These are phyloP conservation scores for Cylloceria caligata DNA, from an alignment of 2,888 invertebrate species.

Conservation along the genomic window DNA sequence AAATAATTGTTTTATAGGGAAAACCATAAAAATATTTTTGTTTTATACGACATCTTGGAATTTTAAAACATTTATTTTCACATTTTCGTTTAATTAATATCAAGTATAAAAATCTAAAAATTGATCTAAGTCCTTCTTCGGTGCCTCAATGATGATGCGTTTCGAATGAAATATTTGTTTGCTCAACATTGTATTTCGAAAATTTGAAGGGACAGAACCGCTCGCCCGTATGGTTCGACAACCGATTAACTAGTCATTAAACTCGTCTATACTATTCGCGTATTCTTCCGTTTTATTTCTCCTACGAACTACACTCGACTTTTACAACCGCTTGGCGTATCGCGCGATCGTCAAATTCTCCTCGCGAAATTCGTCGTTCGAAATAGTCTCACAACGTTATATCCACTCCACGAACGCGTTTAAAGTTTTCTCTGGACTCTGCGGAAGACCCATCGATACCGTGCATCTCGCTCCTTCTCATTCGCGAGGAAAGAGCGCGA, in stretches of 20 bases:
- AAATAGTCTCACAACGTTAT: slow-evolving; percentile 36
- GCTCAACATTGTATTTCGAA: no score
- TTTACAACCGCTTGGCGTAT: slow-evolving; percentile 78
- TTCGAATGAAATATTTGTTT: no score
- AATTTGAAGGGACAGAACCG: neutral
- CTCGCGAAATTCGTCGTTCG: slow-evolving; percentile 50
- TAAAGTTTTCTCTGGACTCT: slow-evolving; percentile 30
- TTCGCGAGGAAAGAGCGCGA: slow-evolving; percentile 18
- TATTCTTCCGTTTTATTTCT: slow-evolving; percentile 52
- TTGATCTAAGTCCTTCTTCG: no score
- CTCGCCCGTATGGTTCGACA: slow-evolving; percentile 35
- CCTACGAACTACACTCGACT: slow-evolving; percentile 65
- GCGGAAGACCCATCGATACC: no score
- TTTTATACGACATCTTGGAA: no score
- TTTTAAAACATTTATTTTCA: no score
- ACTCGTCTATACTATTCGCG: slow-evolving; percentile 47
- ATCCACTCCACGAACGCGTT: slow-evolving; percentile 29
- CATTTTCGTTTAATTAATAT: no score
- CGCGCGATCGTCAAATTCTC: slow-evolving; percentile 72
- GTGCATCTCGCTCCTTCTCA: no score
- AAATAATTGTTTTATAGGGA: no score
- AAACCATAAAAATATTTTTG: no score
- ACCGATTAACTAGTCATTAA: slow-evolving; percentile 48
- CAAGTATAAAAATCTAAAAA: no score
- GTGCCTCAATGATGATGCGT: no score